phyloP scores from a whole-genome alignment of 2,888 invertebrate genomes.

The Tenthredo livida region DNA sequence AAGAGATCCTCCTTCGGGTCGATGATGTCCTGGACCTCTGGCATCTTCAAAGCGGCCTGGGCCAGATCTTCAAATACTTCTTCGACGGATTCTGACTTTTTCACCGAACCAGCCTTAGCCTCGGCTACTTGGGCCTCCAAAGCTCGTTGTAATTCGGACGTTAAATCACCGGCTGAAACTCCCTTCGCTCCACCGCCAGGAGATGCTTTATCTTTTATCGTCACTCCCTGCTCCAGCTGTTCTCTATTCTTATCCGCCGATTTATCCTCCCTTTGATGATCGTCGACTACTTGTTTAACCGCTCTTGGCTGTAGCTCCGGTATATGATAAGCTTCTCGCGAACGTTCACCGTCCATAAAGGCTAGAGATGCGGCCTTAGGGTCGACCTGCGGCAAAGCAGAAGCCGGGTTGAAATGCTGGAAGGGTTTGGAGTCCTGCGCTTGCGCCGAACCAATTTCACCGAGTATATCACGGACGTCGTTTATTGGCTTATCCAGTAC shows the following conservation, averaged over 20 bases:
- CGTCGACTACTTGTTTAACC: not conserved
- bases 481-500: slow-evolving; percentile 44
- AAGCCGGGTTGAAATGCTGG: slow-evolving; percentile 32
- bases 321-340: not conserved
- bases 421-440: slow-evolving; percentile 61
- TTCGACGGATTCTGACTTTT: slow-evolving; percentile 45
- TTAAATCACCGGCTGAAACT: slow-evolving; percentile 4
- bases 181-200: not conserved
- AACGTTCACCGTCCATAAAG: slow-evolving; percentile 69
- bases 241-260: not conserved
- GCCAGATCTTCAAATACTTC: slow-evolving; percentile 42
- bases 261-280: not conserved
- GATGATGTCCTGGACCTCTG: slow-evolving; percentile 47
- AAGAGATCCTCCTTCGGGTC: slow-evolving; percentile 45
- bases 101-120: slow-evolving; percentile 6
- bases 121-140: slow-evolving; percentile 41
- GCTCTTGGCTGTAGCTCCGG: not conserved
- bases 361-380: slow-evolving; percentile 67
- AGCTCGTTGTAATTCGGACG: slow-evolving; percentile 27
- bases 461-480: slow-evolving; percentile 36
- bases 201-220: not conserved
- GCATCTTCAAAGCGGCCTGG: slow-evolving; percentile 47
- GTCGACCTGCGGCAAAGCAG: slow-evolving; percentile 60
- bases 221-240: not conserved
- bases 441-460: slow-evolving; percentile 32